Evolutionary conservation across 2,113 vertebrate genomes (phyloP).

Genomic region (Anhinga rufa): DNA sequence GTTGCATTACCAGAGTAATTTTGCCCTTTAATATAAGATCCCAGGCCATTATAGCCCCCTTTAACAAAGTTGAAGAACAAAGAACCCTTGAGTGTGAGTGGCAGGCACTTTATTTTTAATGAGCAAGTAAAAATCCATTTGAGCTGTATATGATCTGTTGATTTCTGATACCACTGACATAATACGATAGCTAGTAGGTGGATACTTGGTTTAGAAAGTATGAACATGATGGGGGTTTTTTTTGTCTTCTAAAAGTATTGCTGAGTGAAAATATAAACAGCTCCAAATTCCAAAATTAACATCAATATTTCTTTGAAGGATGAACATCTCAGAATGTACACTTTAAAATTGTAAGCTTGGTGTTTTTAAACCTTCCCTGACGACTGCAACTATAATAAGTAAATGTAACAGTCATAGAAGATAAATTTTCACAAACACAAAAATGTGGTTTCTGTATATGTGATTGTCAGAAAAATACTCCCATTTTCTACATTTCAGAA

Average conservation of each 20-base stretch:
- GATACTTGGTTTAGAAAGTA: background rate
- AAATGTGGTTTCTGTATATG: background rate
- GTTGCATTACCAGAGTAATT: background rate
- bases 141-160: background rate
- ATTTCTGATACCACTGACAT: background rate
- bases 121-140: background rate
- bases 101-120: background rate
- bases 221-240: fast-evolving
- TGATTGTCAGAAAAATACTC: background rate
- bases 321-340: background rate
- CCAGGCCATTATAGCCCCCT: background rate
- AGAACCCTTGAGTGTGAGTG: background rate
- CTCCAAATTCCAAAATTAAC: background rate
- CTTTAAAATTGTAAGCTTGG: background rate
- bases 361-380: background rate
- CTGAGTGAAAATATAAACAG: background rate
- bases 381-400: background rate
- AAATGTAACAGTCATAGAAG: background rate
- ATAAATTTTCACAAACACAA: background rate
- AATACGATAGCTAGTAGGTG: background rate
- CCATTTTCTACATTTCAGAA: background rate
- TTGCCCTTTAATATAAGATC: background rate
- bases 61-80: background rate
- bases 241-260: background rate
- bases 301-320: background rate